Base-by-base conservation (phyloP, 2,888 invertebrate genomes). In the Pasiphila rectangulata region DNA sequence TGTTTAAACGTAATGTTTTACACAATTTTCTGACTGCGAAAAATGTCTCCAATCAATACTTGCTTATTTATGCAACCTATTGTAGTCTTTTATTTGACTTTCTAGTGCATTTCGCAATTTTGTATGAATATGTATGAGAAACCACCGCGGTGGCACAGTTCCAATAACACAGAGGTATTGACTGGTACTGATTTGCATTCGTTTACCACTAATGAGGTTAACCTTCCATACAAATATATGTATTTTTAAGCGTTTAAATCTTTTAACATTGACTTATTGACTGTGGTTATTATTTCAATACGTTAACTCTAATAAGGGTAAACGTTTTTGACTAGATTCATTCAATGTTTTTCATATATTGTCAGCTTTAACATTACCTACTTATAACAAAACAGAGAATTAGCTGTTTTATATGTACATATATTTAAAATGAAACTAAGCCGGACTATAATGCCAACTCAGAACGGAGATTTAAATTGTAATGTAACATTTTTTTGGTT, bases 91-190 rank as follows among this genome's bases (percentile, higher is more conserved):
- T 13, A 6, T 1, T 19, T 9, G 17, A 37, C 43, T 48, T 43
- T 39, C 43, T 10, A 36, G 21, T 44, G 24, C 41, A 42, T 54
- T 52, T 53, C 41, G 51, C 49, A 34, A 50, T 12, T 4, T 24
- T 29, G 25, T 5, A 51, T 57, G 48, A 57, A 57, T 57, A 57
- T 57, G 46, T 40, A 53, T 42, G n/a, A 29, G 10, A 34, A 16
- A 51, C 51, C 46, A 32, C 45, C 47, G 42, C 46, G 40, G 16
- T 30, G 25, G 36, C 20, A 32, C n/a, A 30, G 56, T 17, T 42
- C 46, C 29, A 52, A 38, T 56, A 47, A 44, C 57, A 54, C 29
- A 51, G 30, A 46, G 9, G 45, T 39, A 21, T 45, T 43, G 53
- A 54, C 44, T 52, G 10, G 2, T 15, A 29, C n/a, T 27, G 12